Percentiles rank a stretch among this genome's conserved stretches.
These are phyloP conservation scores for Ictalurus punctatus DNA, from an alignment of 2,113 vertebrate genomes.

Conservation along the genomic window DNA sequence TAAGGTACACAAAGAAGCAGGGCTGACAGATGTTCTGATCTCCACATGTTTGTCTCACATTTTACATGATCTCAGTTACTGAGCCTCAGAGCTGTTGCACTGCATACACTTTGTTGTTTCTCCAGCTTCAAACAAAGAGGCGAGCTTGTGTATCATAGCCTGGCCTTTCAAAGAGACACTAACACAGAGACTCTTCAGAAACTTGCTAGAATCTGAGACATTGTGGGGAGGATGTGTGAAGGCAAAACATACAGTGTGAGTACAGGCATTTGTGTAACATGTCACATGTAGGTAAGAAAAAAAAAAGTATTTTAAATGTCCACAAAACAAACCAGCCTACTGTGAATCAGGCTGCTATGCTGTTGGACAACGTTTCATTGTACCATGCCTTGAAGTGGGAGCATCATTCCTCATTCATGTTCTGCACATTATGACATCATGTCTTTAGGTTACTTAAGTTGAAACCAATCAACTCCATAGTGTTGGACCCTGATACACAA, in stretches of 20 bases:
- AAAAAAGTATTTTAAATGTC: background rate
- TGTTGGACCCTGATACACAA: background rate
- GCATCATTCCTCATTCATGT: background rate
- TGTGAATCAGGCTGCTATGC: background rate
- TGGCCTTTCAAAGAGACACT: background rate
- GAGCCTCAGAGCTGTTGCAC: slow-evolving; percentile 3
- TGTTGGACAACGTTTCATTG: background rate
- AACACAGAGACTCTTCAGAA: background rate
- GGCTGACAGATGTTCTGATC: background rate
- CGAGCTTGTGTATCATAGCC: background rate
- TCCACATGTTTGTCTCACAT: slow-evolving; percentile 2
- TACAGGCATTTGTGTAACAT: background rate
- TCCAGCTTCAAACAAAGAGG: background rate
- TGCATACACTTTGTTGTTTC: slow-evolving; percentile 4
- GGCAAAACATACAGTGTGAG: background rate
- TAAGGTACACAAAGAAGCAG: background rate
- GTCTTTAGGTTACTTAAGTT: background rate
- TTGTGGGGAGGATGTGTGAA: background rate
- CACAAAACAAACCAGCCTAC: background rate
- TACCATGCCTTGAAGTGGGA: background rate
- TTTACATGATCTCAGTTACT: slow-evolving; percentile 33
- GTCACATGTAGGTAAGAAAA: background rate
- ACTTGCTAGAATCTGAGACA: background rate
- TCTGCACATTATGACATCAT: background rate
- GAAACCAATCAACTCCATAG: background rate